Conservation (phyloP, 1,140 invertebrate genomes). For the Wasmannia auropunctata region DNA sequence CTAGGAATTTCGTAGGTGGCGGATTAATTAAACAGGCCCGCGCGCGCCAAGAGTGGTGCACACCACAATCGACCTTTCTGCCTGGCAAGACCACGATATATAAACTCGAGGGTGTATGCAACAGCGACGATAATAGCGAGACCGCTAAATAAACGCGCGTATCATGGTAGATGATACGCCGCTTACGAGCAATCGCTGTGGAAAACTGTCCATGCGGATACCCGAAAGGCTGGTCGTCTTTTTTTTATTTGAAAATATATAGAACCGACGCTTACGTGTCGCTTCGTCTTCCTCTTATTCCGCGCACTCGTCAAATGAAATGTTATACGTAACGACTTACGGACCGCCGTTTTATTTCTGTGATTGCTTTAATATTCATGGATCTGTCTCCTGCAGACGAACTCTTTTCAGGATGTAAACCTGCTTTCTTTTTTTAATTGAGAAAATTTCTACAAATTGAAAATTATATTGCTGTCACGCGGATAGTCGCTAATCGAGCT, state of each 20-base stretch:
- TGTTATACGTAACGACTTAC: neutral
- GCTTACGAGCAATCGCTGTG: neutral
- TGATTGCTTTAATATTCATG: neutral
- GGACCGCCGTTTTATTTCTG: neutral
- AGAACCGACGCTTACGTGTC: neutral
- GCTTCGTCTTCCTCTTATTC: conserved; percentile 4
- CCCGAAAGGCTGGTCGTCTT: neutral
- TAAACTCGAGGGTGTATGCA: neutral
- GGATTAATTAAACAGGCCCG: conserved; percentile 44
- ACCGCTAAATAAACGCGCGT: conserved; percentile 25
- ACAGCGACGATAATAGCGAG: neutral
- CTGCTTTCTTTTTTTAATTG: neutral
- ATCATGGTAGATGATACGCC: neutral
- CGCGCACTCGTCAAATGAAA: neutral
- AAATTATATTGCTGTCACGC: neutral
- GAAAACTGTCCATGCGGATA: neutral
- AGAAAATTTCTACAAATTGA: neutral
- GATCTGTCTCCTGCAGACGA: neutral
- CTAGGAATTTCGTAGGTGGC: conserved; percentile 28
- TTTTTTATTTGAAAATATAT: neutral
- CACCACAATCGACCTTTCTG: conserved; percentile 18
- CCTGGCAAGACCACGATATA: conserved; percentile 16
- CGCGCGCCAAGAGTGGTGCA: neutral
- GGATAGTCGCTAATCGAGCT: neutral
- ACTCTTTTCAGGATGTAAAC: too few species aligned